Conservation (phyloP, 1,140 invertebrate species). For the Formica selysi region DNA sequence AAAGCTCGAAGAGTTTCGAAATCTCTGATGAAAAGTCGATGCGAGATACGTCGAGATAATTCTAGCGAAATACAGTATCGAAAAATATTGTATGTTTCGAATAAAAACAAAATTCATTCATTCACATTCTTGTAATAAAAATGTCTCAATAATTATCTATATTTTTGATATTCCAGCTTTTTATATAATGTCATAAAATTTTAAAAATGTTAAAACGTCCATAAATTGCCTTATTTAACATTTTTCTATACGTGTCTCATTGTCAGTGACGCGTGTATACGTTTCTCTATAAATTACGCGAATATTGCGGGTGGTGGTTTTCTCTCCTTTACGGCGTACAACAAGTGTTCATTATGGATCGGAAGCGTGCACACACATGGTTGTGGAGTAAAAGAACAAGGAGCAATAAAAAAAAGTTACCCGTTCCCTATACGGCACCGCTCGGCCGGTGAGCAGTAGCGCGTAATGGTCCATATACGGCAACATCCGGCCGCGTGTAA, state of each 20-base stretch:
- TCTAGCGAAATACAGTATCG: neutral
- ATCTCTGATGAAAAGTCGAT: conserved; percentile 65
- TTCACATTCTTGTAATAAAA: too few relatives aligned
- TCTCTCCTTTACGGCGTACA: conserved; percentile 45
- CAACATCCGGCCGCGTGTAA: conserved; percentile 45
- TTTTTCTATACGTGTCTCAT: neutral
- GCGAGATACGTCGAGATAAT: conserved; percentile 33
- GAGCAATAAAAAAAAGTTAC: conserved; percentile 49
- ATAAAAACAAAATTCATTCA: neutral
- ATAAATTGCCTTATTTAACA: neutral
- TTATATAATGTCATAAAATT: too few relatives aligned
- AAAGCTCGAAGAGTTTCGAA: conserved; percentile 65
- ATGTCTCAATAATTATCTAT: too few relatives aligned
- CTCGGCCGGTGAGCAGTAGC: conserved; percentile 40
- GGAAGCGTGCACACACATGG: conserved; percentile 32
- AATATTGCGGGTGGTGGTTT: conserved; percentile 41
- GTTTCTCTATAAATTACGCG: conserved; percentile 19
- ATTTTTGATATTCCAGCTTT: too few relatives aligned
- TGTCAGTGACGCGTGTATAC: neutral
- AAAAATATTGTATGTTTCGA: neutral
- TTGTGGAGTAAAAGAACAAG: neutral
- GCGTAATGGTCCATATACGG: conserved; percentile 54
- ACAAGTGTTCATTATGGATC: conserved; percentile 60
- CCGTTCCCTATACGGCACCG: conserved; percentile 43
- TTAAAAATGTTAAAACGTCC: too few relatives aligned